Percentiles rank a stretch among this genome's conserved stretches.
Conservation (phyloP, 2,888 invertebrate genomes). For the Chymomyza procnemis region DNA sequence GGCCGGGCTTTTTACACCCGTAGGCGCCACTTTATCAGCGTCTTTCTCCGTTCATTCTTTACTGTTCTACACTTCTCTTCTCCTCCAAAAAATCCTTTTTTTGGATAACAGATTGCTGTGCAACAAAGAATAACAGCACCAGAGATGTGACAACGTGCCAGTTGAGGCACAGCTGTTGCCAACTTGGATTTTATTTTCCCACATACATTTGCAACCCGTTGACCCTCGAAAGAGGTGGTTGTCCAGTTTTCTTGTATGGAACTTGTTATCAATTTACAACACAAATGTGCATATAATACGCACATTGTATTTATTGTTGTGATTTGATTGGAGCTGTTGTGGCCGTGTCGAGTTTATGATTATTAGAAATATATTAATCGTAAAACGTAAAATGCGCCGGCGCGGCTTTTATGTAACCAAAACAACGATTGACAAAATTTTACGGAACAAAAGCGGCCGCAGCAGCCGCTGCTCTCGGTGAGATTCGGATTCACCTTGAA, state of each 20-base stretch:
- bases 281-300: neutral
- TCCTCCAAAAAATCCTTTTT: too few species aligned
- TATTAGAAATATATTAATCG: neutral
- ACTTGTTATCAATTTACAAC: neutral
- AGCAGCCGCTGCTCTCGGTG: neutral
- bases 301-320: neutral
- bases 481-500: slow-evolving; percentile 4
- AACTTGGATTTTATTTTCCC: neutral
- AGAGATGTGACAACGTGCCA: neutral
- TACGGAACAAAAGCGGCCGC: slow-evolving; percentile 1
- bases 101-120: too few species aligned
- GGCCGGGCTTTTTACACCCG: too few species aligned
- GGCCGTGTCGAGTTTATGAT: neutral
- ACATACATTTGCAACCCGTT: neutral
- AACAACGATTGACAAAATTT: neutral
- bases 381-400: neutral
- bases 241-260: neutral
- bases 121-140: neutral
- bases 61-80: too few species aligned
- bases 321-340: neutral
- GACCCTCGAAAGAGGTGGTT: neutral
- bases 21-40: too few species aligned
- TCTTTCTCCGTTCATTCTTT: too few species aligned
- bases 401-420: neutral
- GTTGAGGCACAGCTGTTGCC: neutral